Percentiles rank a stretch among this genome's conserved stretches.
Conservation (phyloP, 1,140 invertebrate genomes). For the Drosophila sproati region DNA sequence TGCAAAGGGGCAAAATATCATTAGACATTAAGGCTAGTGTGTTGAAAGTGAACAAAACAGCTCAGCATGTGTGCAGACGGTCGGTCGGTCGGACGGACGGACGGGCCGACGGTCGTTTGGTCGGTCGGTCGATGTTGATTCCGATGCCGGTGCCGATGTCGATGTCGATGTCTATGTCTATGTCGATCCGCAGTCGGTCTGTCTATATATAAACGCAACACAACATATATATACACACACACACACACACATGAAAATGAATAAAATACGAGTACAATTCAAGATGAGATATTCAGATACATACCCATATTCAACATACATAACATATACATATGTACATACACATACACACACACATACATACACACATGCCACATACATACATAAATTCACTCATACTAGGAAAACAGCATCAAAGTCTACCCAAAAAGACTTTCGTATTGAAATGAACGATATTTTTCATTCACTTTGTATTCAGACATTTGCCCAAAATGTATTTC, state of each 20-base stretch:
- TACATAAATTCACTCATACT: conserved; percentile 3
- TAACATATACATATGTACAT: conserved; percentile 5
- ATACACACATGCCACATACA: background rate
- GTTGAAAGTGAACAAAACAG: conserved; percentile 51
- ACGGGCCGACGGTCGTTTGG: background rate
- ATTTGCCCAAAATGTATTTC: conserved; percentile 6
- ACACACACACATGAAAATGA: conserved; percentile 24
- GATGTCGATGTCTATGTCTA: conserved; percentile 29
- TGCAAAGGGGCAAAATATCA: conserved; percentile 57
- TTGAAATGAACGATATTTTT: conserved; percentile 44
- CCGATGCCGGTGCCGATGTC: too few species aligned
- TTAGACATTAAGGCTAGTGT: conserved; percentile 58
- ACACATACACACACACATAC: conserved; percentile 6
- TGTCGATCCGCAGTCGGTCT: conserved; percentile 51
- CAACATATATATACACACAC: conserved; percentile 25
- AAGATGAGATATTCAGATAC: conserved; percentile 50
- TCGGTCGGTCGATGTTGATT: conserved; percentile 14
- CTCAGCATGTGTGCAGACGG: conserved; percentile 56
- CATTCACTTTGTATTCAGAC: conserved; percentile 31
- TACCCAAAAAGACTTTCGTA: conserved; percentile 36
- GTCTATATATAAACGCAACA: conserved; percentile 54
- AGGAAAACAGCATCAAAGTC: conserved; percentile 15
- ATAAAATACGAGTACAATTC: conserved; percentile 43
- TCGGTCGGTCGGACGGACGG: conserved; percentile 12
- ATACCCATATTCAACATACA: conserved; percentile 38